Evolutionary conservation across 2,797 vertebrate genomes (phyloP), one percentile per base, ranked within the genome.

Genomic region (Hafferia zeledoni): DNA sequence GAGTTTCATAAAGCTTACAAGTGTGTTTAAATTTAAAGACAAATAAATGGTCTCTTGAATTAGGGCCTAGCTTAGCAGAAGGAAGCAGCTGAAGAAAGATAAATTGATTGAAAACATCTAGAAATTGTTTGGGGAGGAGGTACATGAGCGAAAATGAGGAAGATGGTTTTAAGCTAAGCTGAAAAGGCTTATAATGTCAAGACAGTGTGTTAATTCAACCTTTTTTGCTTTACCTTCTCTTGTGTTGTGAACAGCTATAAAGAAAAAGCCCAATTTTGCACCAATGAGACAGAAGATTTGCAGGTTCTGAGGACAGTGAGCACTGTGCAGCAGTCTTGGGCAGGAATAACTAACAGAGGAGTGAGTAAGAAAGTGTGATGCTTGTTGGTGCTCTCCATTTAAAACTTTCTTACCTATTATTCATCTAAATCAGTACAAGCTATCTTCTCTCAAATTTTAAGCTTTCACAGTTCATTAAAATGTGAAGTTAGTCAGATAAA

Each of bases 391-490:
- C 33, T 83, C 52, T 87, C 60, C 17, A 47, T 78, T 78, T 87
- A 85, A 91, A 92, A 93, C 46, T 61, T 88, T 53, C 64, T 81
- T 75, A 69, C 56, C 43, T 78, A 39, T 91, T 85, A 91, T 80
- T 95, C 47, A 91, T 83, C 49, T 46, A 61, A 55, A 81, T 89
- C 85, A 83, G 61, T 57, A 37, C 43, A 76, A 89, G 46, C 57
- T 75, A 93, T 83, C 92, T 86, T 83, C 65, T 86, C 46, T 55
- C 57, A 64, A 77, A 70, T 44, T 89, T 92, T 87, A 95, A 55
- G 23, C 82, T 86, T 95, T 91, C 88, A 89, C 56, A 93, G 81
- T 78, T 95, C 69, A 65, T 88, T 68, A 88, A 95, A 92, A 89
- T 68, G 47, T 57, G 64, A 94, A 90, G 71, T 89, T 69, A 78